phyloP scores from a whole-genome alignment of 2,797 vertebrate species.

The Moxostoma hubbsi region DNA sequence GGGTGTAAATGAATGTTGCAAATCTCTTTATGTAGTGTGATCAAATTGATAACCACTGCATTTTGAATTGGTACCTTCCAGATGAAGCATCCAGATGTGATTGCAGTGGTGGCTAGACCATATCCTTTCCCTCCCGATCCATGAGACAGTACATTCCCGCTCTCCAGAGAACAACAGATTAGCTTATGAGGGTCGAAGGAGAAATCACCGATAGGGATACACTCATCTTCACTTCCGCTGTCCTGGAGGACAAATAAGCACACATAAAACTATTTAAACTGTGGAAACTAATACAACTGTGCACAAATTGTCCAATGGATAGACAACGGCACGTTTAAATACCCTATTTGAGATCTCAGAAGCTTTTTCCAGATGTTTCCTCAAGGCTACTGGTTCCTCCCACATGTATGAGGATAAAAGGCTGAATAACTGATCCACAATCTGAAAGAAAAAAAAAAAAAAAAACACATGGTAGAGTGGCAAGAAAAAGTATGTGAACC shows the following conservation, averaged over 20 bases:
- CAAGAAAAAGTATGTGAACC: too few species aligned
- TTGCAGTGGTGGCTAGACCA: conserved; percentile 81
- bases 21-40: too few species aligned
- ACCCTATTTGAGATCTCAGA: conserved; percentile 69
- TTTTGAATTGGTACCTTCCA: conserved; percentile 75
- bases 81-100: conserved; percentile 84
- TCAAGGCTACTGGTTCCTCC: conserved; percentile 77
- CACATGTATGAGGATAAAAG: conserved; percentile 82
- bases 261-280: neutral
- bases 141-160: conserved; percentile 81
- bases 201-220: conserved; percentile 83
- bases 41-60: neutral
- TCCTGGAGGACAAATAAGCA: conserved; percentile 62
- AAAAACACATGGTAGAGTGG: too few species aligned
- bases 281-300: neutral
- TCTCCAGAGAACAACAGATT: conserved; percentile 81
- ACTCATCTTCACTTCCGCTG: conserved; percentile 76
- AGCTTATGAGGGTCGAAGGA: conserved; percentile 84
- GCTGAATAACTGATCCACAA: conserved; percentile 79
- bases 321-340: neutral
- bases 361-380: conserved; percentile 62
- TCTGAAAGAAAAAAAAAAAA: conserved; percentile 65
- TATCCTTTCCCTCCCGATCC: conserved; percentile 85
- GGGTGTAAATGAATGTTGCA: too few species aligned
- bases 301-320: neutral